These are phyloP conservation scores for Drosophila parvula DNA, from an alignment of 1,140 invertebrate species.

Conservation along the genomic window DNA sequence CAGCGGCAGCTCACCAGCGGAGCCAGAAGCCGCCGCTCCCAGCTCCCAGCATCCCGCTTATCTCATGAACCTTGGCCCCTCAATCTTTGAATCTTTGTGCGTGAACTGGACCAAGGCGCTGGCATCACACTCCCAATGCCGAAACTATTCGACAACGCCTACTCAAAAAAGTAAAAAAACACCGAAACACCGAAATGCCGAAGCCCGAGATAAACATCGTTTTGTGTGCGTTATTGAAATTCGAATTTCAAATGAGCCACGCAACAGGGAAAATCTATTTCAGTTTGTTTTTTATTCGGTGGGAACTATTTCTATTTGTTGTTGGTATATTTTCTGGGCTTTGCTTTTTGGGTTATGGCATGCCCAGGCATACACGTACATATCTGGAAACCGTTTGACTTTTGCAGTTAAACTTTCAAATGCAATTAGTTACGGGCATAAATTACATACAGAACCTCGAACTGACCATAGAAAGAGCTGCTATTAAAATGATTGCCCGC, in stretches of 20 bases:
- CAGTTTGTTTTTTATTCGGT: slow-evolving; percentile 15
- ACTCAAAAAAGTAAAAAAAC: slow-evolving; percentile 56
- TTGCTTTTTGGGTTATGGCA: slow-evolving; percentile 55
- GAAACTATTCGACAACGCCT: slow-evolving; percentile 67
- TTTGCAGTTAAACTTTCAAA: slow-evolving; percentile 82
- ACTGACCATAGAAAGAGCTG: slow-evolving; percentile 61
- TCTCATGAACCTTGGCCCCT: slow-evolving; percentile 75
- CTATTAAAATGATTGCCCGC: slow-evolving; percentile 77
- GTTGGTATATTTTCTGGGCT: slow-evolving; percentile 17
- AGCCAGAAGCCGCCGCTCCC: slow-evolving; percentile 37
- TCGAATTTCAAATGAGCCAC: slow-evolving; percentile 77
- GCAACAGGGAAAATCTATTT: slow-evolving; percentile 51
- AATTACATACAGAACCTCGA: slow-evolving; percentile 63
- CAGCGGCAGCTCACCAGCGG: slow-evolving; percentile 19
- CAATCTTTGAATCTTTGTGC: slow-evolving; percentile 53
- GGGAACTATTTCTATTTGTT: slow-evolving; percentile 39
- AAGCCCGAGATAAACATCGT: slow-evolving; percentile 71
- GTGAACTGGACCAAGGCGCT: slow-evolving; percentile 78
- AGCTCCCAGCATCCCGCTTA: slow-evolving; percentile 41
- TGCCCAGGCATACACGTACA: slow-evolving; percentile 32
- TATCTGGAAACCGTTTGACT: slow-evolving; percentile 80
- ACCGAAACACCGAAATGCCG: slow-evolving; percentile 23
- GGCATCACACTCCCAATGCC: slow-evolving; percentile 5
- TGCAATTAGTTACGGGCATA: slow-evolving; percentile 76
- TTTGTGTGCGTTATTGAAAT: slow-evolving; percentile 75